Evolutionary conservation across 2,797 vertebrate species (phyloP).

Genomic region (Semaprochilodus insignis): DNA sequence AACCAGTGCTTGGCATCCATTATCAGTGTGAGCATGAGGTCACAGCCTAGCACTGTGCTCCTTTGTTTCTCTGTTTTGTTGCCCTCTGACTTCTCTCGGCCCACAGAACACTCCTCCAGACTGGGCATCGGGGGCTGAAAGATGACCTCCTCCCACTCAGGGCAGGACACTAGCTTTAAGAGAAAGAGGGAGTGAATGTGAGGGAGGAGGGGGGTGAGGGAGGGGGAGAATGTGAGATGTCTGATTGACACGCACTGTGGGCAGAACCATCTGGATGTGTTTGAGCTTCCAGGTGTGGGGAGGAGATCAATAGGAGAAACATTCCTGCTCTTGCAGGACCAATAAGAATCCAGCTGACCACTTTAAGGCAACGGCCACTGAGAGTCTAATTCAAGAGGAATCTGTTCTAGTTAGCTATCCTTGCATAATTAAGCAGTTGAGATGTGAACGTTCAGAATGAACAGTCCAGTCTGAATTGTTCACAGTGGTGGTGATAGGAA

Average conservation of each 20-base stretch:
- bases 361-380: not conserved
- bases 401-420: conserved; percentile 63
- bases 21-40: too few species aligned
- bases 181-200: not conserved
- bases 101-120: not conserved
- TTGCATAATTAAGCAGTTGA: too few species aligned
- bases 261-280: conserved; percentile 33
- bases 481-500: too few species aligned
- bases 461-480: too few species aligned
- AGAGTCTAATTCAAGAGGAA: conserved; percentile 82
- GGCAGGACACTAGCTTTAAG: not conserved
- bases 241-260: conserved; percentile 36
- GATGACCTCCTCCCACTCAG: not conserved
- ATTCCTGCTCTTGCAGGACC: conserved; percentile 17
- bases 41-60: too few species aligned
- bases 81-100: not conserved
- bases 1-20: too few species aligned
- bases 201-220: not conserved
- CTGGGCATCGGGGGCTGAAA: not conserved
- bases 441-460: too few species aligned
- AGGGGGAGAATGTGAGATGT: not conserved
- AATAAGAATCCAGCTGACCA: conserved; percentile 9
- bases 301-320: conserved; percentile 46
- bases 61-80: not conserved
- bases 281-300: conserved; percentile 47